Percentiles rank a stretch among this genome's conserved stretches.
phyloP scores from a whole-genome alignment of 2,797 vertebrate genomes.

The Betta splendens region DNA sequence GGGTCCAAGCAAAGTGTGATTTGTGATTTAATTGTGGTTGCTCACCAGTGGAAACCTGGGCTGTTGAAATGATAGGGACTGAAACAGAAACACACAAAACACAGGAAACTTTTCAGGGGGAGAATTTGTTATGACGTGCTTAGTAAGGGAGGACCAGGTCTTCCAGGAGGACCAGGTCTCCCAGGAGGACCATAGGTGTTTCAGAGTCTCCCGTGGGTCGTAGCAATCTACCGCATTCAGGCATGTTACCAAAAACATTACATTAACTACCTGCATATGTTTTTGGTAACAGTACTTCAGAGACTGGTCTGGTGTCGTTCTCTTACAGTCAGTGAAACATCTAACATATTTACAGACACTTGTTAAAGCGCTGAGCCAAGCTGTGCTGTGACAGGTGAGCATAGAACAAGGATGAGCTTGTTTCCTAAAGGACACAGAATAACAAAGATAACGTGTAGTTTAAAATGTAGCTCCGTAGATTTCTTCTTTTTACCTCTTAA shows the following conservation, averaged over 20 bases:
- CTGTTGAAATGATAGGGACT: slow-evolving; percentile 39
- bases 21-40: slow-evolving; percentile 42
- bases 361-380: slow-evolving; percentile 63
- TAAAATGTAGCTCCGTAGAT: slow-evolving; percentile 68
- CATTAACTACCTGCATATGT: slow-evolving; percentile 54
- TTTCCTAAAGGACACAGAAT: slow-evolving; percentile 43
- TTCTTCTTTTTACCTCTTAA: slow-evolving; percentile 70
- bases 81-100: slow-evolving; percentile 22
- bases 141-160: slow-evolving; percentile 43
- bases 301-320: slow-evolving; percentile 47
- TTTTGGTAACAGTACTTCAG: slow-evolving; percentile 58
- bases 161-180: too few relatives aligned
- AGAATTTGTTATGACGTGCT: slow-evolving; percentile 57
- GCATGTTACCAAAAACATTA: slow-evolving; percentile 75
- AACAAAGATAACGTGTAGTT: slow-evolving; percentile 54
- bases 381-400: slow-evolving; percentile 44
- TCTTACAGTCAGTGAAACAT: slow-evolving; percentile 58
- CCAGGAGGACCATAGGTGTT: slow-evolving; percentile 17
- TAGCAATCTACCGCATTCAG: slow-evolving; percentile 61
- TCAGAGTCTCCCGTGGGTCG: slow-evolving; percentile 50
- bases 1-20: slow-evolving; percentile 70
- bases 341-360: slow-evolving; percentile 63
- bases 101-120: slow-evolving; percentile 57
- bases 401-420: slow-evolving; percentile 47
- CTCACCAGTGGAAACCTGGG: slow-evolving; percentile 59